Evolutionary conservation across 2,113 vertebrate species (phyloP).

Genomic region (Felis catus): DNA sequence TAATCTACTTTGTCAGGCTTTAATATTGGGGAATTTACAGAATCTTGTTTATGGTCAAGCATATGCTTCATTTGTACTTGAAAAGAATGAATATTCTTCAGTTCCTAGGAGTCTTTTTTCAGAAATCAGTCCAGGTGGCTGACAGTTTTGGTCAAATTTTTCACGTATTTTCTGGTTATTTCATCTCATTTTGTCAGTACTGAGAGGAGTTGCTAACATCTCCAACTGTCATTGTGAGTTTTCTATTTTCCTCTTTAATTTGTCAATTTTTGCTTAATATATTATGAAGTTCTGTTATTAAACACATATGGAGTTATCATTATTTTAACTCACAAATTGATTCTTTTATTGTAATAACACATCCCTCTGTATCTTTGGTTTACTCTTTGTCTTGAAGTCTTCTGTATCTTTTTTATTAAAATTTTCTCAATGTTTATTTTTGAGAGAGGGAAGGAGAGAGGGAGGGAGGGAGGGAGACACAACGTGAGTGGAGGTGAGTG

Average conservation of each 20-base stretch:
- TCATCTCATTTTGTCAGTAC: neutral
- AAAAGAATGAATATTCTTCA: neutral
- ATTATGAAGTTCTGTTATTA: neutral
- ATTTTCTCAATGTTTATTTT: no score
- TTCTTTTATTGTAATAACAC: neutral
- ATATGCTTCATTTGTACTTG: neutral
- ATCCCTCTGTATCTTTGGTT: neutral
- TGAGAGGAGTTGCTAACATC: neutral
- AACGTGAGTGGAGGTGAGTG: no score
- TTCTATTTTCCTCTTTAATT: neutral
- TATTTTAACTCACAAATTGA: neutral
- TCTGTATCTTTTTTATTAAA: neutral
- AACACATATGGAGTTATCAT: neutral
- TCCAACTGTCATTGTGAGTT: neutral
- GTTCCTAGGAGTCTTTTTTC: neutral
- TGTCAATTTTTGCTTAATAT: neutral
- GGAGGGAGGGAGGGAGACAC: no score
- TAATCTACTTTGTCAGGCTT: neutral
- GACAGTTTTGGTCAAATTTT: neutral
- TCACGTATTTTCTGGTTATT: neutral
- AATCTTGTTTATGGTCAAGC: neutral
- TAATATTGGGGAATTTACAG: neutral
- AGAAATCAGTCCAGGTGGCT: neutral
- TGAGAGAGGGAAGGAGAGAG: no score
- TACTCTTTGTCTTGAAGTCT: neutral